Percentiles rank a stretch among this genome's conserved stretches.
Conservation (phyloP, 2,888 invertebrate species). For the Eilema griseolum region DNA sequence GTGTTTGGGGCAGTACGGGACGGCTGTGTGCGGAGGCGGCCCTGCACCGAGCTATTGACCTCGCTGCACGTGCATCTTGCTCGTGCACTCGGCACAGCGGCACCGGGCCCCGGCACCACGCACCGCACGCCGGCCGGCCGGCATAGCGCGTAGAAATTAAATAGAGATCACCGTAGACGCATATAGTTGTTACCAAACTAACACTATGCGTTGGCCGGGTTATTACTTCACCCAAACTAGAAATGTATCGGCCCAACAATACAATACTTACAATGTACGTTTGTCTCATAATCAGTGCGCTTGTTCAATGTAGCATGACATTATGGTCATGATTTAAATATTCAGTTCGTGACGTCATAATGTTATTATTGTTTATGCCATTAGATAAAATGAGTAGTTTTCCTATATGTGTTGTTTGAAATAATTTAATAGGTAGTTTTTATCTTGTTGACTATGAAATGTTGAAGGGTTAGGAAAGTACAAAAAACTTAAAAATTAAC, state of each 20-base stretch:
- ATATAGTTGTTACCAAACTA: not conserved
- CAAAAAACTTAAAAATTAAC: not conserved
- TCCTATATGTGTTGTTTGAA: not conserved
- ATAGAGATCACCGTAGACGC: conserved; percentile 4
- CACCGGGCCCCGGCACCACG: conserved; percentile 45
- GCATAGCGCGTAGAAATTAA: conserved; percentile 5
- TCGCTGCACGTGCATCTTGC: conserved; percentile 69
- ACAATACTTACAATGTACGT: conserved; percentile 8
- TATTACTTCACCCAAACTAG: conserved; percentile 16
- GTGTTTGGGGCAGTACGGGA: conserved; percentile 39
- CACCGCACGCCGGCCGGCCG: conserved; percentile 12
- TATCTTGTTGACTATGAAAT: not conserved
- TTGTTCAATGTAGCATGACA: conserved; percentile 19
- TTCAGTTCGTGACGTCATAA: conserved; percentile 44
- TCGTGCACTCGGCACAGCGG: conserved; percentile 44
- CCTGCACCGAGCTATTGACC: conserved; percentile 76
- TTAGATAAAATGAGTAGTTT: not conserved
- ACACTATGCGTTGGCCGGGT: conserved; percentile 36
- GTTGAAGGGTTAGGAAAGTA: not conserved
- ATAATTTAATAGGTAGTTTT: not conserved
- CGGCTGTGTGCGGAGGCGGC: conserved; percentile 52
- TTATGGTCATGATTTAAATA: conserved; percentile 38
- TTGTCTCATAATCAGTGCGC: conserved; percentile 29
- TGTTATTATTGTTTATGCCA: conserved; percentile 31
- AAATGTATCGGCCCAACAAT: conserved; percentile 1